Percentiles rank a stretch among this genome's conserved stretches.
Evolutionary conservation across 1,140 invertebrate species (phyloP).

Genomic region (Eufriesea mexicana): DNA sequence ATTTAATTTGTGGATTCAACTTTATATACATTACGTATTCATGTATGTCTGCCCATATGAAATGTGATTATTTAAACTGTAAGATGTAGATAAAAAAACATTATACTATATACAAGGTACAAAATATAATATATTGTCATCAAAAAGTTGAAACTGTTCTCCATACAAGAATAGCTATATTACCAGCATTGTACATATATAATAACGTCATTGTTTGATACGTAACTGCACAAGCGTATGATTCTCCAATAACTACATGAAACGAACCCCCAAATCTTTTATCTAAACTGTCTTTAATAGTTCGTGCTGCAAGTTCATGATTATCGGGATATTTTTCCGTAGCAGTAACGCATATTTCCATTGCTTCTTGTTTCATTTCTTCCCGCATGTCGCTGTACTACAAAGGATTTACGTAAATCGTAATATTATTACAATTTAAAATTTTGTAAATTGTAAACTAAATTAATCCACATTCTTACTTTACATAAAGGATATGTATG

Average conservation of each 20-base stretch:
- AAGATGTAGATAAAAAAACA: neutral
- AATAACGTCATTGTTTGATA: slow-evolving; percentile 94
- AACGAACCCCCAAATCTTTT: slow-evolving; percentile 96
- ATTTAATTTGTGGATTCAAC: neutral
- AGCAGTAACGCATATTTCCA: slow-evolving; percentile 94
- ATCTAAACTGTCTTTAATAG: slow-evolving; percentile 97
- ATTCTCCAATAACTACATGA: slow-evolving; percentile 96
- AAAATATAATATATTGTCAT: neutral
- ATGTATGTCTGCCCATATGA: neutral
- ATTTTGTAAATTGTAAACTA: neutral
- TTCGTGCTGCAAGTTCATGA: slow-evolving; percentile 89
- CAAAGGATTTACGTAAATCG: neutral
- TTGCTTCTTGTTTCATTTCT: slow-evolving; percentile 93
- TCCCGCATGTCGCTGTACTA: slow-evolving; percentile 95
- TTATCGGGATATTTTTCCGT: slow-evolving; percentile 94
- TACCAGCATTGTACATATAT: slow-evolving; percentile 96
- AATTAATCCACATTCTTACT: slow-evolving; percentile 62
- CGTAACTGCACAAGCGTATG: slow-evolving; percentile 95
- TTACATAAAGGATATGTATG: slow-evolving; percentile 79
- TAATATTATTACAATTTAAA: neutral
- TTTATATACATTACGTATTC: neutral
- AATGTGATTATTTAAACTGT: neutral
- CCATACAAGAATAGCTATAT: slow-evolving; percentile 94
- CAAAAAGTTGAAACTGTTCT: slow-evolving; percentile 83
- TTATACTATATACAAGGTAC: neutral